A percentile compares a stretch with the other conserved stretches of the same genome.
Conservation (phyloP, 30 jellyfish, hydroid and myxozoan genomes). For the Aurelia aurita complex sp. Pacific region DNA sequence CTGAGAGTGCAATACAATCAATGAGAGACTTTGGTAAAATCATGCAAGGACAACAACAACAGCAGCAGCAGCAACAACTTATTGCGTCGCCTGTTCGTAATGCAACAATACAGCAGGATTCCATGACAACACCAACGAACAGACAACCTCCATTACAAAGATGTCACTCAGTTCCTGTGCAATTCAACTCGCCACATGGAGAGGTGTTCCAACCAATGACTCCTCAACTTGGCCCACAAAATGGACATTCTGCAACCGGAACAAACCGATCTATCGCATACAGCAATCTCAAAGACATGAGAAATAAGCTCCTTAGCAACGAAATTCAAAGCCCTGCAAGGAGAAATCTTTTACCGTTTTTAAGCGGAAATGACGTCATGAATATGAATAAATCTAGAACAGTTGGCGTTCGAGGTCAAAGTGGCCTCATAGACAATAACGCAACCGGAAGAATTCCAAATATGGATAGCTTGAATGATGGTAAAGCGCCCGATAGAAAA, state of each 20-base stretch:
- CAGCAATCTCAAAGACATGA: slow-evolving; percentile 25
- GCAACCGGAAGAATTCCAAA: slow-evolving; percentile 1
- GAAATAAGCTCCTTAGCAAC: slow-evolving; percentile 23
- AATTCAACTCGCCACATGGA: slow-evolving; percentile 41
- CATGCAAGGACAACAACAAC: neutral
- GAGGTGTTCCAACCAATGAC: slow-evolving; percentile 71
- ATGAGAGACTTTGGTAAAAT: slow-evolving; percentile 6
- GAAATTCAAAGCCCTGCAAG: slow-evolving; percentile 39
- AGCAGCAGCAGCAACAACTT: slow-evolving; percentile 20
- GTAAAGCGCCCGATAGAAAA: neutral
- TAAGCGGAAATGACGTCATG: slow-evolving; percentile 18
- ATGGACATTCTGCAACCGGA: slow-evolving; percentile 13
- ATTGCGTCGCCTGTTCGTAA: slow-evolving; percentile 42
- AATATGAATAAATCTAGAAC: neutral
- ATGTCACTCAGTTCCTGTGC: slow-evolving; percentile 80
- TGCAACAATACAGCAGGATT: slow-evolving; percentile 18
- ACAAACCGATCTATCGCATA: slow-evolving; percentile 16
- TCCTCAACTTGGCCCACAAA: slow-evolving; percentile 62
- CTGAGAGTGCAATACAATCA: slow-evolving; percentile 13
- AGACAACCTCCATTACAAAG: slow-evolving; percentile 51
- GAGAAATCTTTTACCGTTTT: slow-evolving; percentile 48
- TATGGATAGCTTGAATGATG: neutral
- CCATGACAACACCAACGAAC: slow-evolving; percentile 47
- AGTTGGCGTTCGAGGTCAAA: neutral
- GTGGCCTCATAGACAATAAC: neutral